phyloP scores from a whole-genome alignment of 1,140 invertebrate genomes.

The Phymorhynchus buccinoides region DNA sequence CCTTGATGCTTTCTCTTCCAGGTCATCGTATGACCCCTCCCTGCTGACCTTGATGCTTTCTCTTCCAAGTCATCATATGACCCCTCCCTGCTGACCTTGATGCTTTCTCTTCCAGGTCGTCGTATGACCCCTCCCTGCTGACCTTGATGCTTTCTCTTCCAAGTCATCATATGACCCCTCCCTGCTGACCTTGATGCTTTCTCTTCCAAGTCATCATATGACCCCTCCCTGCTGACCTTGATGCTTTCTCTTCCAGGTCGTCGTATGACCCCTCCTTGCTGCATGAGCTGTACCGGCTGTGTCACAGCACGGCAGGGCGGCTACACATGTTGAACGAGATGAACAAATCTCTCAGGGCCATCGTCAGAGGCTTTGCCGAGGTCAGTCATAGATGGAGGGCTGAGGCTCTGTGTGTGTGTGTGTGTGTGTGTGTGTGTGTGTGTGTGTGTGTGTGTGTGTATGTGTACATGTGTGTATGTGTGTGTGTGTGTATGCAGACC shows the following conservation, averaged over 20 bases:
- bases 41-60: too few species aligned
- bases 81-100: too few species aligned
- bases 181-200: too few species aligned
- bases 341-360: slow-evolving; percentile 61
- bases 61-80: too few species aligned
- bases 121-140: too few species aligned
- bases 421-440: background rate
- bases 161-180: too few species aligned
- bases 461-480: background rate
- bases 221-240: background rate
- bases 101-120: too few species aligned
- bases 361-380: slow-evolving; percentile 61
- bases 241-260: slow-evolving; percentile 46
- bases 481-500: background rate
- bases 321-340: slow-evolving; percentile 59
- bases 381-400: slow-evolving; percentile 33
- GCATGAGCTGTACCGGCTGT: slow-evolving; percentile 60
- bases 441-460: background rate
- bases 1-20: too few species aligned
- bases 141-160: too few species aligned
- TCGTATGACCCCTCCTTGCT: slow-evolving; percentile 53
- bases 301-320: slow-evolving; percentile 62
- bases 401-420: background rate
- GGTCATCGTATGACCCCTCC: too few species aligned
- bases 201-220: too few species aligned